Evolutionary conservation across 2,113 vertebrate genomes (phyloP), one percentile per base, ranked within the genome.

Genomic region (Athene noctua): DNA sequence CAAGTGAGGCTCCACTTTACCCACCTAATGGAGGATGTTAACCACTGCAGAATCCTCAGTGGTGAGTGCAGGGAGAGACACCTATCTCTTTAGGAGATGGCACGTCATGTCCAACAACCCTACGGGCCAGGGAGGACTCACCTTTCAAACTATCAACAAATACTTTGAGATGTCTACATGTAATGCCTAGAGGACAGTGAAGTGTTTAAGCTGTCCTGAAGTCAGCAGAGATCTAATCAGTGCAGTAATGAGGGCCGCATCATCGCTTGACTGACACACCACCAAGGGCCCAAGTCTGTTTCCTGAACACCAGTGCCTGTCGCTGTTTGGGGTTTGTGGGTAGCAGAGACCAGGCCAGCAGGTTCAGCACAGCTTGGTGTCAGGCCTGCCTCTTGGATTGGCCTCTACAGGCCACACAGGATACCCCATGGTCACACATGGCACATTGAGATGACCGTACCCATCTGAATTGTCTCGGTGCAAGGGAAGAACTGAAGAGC

Each of bases 91-190:
- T 36, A 51, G 22, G 38, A 90, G 49, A 27, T 46, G 18, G 25
- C 19, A 29, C 0, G 2, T 22, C 6, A 2, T 13, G 17, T 13
- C 36, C 3, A 1, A 36, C 36, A 40, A 73, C 1, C 5, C 51
- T 44, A 29, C 0, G 0, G 36, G 14, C 34, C 34, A 36, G 32
- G 27, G 11, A 47, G 8, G 21, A 46, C 73, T 78, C 42, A 46
- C 20, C 32, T 83, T 83, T 59, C 47, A 40, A 44, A 57, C 32
- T 20, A 21, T 10, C 25, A 54, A 27, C 47, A 78, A 18, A 11
- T 49, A 6, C n/a, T 79, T 46, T 32, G 29, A 73, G 27, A 40
- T 23, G 21, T 32, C 54, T 67, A 23, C 8, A 17, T 27, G 22
- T 38, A 42, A 32, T 34, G 19, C 17, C 29, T 46, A 27, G 23